Conservation (phyloP, 2,113 vertebrate species). For the Plestiodon gilberti region DNA sequence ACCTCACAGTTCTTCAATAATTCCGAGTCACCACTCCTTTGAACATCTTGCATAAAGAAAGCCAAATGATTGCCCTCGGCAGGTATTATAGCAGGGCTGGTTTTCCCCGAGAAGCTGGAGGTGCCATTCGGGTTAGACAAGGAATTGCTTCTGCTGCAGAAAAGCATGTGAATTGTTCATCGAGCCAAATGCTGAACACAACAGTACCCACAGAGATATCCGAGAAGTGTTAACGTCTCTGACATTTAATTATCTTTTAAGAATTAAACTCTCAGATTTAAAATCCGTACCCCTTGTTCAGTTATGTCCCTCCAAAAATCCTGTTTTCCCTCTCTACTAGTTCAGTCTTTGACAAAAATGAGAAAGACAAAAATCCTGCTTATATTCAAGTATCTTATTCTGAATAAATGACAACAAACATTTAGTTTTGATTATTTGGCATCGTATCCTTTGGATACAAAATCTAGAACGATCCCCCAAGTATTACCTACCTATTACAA, state of each 20-base stretch:
- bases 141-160: constrained; percentile 69
- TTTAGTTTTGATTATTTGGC: neutral
- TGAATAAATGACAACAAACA: neutral
- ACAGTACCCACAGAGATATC: constrained; percentile 42
- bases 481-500: neutral
- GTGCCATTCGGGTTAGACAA: constrained; percentile 71
- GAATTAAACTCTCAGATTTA: neutral
- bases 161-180: constrained; percentile 72
- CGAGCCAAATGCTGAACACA: constrained; percentile 53
- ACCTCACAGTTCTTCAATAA: constrained; percentile 92
- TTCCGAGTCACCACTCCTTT: constrained; percentile 81
- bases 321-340: neutral
- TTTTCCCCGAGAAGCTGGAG: constrained; percentile 84
- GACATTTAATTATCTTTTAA: constrained; percentile 28
- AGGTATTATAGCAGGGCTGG: constrained; percentile 80
- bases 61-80: constrained; percentile 81
- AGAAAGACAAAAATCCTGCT: neutral
- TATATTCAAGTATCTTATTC: neutral
- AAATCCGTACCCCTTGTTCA: neutral
- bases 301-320: too few species aligned
- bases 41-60: constrained; percentile 87
- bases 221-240: constrained; percentile 22
- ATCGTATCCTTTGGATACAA: neutral
- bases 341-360: neutral
- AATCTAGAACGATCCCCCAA: neutral